A percentile compares a stretch with the other conserved stretches of the same genome.
Evolutionary conservation across 2,797 vertebrate species (phyloP).

Genomic region (Tragelaphus oryx): DNA sequence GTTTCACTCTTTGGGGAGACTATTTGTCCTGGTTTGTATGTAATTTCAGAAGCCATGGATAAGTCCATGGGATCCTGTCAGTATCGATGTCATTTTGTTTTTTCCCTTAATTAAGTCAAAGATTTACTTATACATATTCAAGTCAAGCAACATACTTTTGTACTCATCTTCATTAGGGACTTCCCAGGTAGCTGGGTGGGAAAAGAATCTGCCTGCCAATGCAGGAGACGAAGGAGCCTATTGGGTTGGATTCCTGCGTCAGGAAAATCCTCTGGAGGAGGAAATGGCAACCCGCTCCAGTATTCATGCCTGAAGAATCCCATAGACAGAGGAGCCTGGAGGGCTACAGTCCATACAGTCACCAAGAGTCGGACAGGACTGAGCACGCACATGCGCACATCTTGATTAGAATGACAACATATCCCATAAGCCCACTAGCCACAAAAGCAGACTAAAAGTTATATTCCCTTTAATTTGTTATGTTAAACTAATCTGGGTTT

Average conservation of each 20-base stretch:
- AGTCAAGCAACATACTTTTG: background rate
- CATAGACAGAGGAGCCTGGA: background rate
- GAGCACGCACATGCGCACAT: background rate
- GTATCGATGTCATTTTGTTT: background rate
- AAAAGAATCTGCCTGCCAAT: background rate
- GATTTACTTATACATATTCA: background rate
- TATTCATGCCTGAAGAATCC: background rate
- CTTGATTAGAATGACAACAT: background rate
- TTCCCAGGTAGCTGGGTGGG: background rate
- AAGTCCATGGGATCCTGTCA: background rate
- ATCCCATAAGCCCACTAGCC: background rate
- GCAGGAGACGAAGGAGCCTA: background rate
- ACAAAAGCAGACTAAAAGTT: background rate
- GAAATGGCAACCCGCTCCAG: background rate
- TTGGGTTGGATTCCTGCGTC: background rate
- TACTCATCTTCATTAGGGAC: background rate
- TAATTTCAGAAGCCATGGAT: background rate
- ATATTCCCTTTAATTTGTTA: background rate
- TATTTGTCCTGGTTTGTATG: background rate
- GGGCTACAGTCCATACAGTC: background rate
- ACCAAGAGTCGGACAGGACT: background rate
- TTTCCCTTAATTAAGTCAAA: constrained; percentile 21
- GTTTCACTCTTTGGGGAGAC: background rate
- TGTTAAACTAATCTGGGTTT: background rate
- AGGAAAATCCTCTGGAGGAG: background rate